phyloP scores from a whole-genome alignment of 2,888 invertebrate genomes.

The Abrostola tripartita region DNA sequence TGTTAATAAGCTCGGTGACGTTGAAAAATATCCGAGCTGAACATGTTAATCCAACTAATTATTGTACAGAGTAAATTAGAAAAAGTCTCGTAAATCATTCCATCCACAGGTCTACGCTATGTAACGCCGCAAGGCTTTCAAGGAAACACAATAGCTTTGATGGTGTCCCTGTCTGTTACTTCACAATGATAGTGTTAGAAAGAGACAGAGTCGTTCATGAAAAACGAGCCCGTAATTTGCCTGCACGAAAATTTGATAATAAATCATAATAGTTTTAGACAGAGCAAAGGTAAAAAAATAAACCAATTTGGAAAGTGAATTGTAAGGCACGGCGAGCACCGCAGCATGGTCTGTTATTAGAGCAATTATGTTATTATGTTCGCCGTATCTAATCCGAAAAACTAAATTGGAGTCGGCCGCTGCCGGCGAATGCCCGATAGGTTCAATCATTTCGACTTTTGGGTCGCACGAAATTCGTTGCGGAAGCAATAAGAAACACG shows the following conservation, averaged over 20 bases:
- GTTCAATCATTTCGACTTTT: constrained; percentile 86
- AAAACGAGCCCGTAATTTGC: constrained; percentile 85
- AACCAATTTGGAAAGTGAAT: constrained; percentile 89
- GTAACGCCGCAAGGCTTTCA: constrained; percentile 77
- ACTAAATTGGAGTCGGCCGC: constrained; percentile 87
- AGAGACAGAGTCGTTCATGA: constrained; percentile 77
- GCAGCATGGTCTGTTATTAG: constrained; percentile 85
- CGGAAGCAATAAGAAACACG: constrained; percentile 88
- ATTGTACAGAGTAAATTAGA: constrained; percentile 82
- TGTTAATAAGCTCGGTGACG: constrained; percentile 72
- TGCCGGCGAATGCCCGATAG: constrained; percentile 87
- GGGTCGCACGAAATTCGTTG: constrained; percentile 88
- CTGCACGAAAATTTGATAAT: constrained; percentile 88
- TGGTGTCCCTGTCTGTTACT: constrained; percentile 72
- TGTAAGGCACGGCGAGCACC: constrained; percentile 85
- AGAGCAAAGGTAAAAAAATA: constrained; percentile 85
- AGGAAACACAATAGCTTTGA: constrained; percentile 77
- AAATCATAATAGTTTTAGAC: constrained; percentile 88
- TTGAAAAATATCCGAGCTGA: constrained; percentile 76
- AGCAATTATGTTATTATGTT: constrained; percentile 88
- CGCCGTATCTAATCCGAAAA: constrained; percentile 88
- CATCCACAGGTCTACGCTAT: constrained; percentile 73
- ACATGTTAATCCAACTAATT: constrained; percentile 85
- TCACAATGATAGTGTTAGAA: constrained; percentile 64
- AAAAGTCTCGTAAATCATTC: constrained; percentile 82